These are phyloP conservation scores for Columba janthina DNA, from an alignment of 2,113 vertebrate species.

Conservation along the genomic window DNA sequence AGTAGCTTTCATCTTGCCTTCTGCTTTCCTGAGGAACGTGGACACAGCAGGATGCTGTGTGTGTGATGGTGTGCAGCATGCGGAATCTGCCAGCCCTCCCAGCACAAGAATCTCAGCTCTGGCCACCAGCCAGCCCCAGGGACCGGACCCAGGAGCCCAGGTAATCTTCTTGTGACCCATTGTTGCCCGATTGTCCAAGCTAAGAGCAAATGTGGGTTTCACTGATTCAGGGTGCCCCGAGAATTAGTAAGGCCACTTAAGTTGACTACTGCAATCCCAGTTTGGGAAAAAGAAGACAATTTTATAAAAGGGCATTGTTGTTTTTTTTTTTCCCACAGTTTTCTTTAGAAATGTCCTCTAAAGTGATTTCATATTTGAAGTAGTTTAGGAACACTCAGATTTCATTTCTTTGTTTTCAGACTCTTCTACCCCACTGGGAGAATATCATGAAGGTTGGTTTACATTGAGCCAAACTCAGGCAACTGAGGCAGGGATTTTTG, in stretches of 20 bases:
- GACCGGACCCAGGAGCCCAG: background rate
- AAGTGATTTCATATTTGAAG: background rate
- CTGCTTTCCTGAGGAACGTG: background rate
- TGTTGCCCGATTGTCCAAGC: background rate
- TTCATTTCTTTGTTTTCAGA: background rate
- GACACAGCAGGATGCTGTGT: background rate
- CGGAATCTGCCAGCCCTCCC: background rate
- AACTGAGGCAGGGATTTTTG: background rate
- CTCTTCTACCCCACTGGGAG: background rate
- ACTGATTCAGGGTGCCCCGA: background rate
- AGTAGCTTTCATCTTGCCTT: background rate
- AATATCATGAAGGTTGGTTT: background rate
- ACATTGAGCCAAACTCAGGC: background rate
- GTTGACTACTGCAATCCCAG: background rate
- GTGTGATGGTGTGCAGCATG: rapidly evolving
- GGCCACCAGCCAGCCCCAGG: background rate
- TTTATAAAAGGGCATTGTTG: background rate
- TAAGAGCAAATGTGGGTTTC: background rate
- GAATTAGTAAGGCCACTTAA: background rate
- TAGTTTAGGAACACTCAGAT: background rate
- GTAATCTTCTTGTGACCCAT: background rate
- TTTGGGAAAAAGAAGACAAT: background rate
- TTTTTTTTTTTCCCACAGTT: background rate
- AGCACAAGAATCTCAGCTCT: background rate
- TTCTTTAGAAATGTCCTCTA: background rate